Evolutionary conservation across 2,113 vertebrate genomes (phyloP), one percentile per base, ranked within the genome.

Genomic region (Heteronetta atricapilla): DNA sequence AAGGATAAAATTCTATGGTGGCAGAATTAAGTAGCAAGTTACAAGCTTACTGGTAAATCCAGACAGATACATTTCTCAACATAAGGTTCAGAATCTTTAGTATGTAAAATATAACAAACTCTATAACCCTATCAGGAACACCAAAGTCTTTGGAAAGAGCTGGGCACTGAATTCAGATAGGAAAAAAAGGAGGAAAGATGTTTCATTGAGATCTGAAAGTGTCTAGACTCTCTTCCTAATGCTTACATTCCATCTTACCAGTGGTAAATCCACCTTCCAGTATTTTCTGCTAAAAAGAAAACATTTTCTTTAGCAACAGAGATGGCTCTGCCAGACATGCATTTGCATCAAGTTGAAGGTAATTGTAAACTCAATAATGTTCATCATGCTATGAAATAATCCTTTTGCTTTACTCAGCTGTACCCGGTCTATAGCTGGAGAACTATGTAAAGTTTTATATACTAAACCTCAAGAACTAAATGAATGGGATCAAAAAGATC

Each of bases 251-350:
- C 58, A 44, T 73, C 40, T 85, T 38, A 82, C 29, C 60, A 91
- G 17, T 11, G 26, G 46, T 11, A 53, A 79, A n/a, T 59, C 46
- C 42, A 74, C 48, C n/a, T 82, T 69, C 44, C 88, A 80, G 20
- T 69, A 76, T 62, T 60, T 79, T 73, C 63, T 82, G 70, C 44
- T 94, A 48, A 58, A 90, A 68, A 63, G 28, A 88, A 70, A 78
- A 89, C 40, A 3, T 44, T 76, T 46, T 79, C 81, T 80, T 83
- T n/a, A 80, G 48, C 34, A 77, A 28, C 20, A 74, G 6, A 6
- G 21, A 66, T 63, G 72, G 68, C 36, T 86, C 58, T 80, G 34
- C 40, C 25, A n/a, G 23, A n/a, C 69, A 73, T 28, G 55, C 19
- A 31, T 63, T 36, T 46, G 79, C 33, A 69, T 85, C 22, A 85